These are phyloP conservation scores for Nasonia giraulti DNA, from an alignment of 1,140 invertebrate genomes.

Conservation along the genomic window DNA sequence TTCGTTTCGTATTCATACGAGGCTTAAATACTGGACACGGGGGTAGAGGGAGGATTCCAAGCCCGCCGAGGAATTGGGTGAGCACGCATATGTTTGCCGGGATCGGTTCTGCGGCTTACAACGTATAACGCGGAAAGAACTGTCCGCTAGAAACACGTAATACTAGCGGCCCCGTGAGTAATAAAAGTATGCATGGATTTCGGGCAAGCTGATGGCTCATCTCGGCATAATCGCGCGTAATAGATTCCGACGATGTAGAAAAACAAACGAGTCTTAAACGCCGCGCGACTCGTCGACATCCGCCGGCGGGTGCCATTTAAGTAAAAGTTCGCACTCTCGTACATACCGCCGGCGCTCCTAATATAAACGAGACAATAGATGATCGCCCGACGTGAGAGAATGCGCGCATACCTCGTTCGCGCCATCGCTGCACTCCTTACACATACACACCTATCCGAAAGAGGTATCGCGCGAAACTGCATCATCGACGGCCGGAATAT, in stretches of 20 bases:
- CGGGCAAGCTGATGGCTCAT: neutral
- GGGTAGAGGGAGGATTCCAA: neutral
- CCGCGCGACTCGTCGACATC: neutral
- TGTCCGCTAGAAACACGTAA: too few species aligned
- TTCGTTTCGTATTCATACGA: conserved; percentile 5
- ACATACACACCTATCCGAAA: neutral
- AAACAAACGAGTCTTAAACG: neutral
- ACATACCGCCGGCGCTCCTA: neutral
- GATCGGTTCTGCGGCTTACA: too few species aligned
- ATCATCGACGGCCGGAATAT: neutral
- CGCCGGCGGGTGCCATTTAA: too few species aligned
- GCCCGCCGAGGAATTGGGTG: neutral
- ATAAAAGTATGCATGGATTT: neutral
- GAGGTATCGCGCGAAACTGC: conserved; percentile 12
- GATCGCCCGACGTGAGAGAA: conserved; percentile 16
- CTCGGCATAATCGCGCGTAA: too few species aligned
- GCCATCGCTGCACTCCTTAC: neutral
- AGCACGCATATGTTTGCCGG: neutral
- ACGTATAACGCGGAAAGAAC: too few species aligned
- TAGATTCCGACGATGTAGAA: too few species aligned
- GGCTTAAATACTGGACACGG: neutral
- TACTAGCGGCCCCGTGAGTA: neutral
- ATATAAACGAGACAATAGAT: conserved; percentile 34
- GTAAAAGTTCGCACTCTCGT: neutral
- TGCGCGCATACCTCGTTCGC: neutral